A percentile compares a stretch with the other conserved stretches of the same genome.
These are phyloP conservation scores for Ophioninae sp. DNA, from an alignment of 2,888 invertebrate species.

Conservation along the genomic window DNA sequence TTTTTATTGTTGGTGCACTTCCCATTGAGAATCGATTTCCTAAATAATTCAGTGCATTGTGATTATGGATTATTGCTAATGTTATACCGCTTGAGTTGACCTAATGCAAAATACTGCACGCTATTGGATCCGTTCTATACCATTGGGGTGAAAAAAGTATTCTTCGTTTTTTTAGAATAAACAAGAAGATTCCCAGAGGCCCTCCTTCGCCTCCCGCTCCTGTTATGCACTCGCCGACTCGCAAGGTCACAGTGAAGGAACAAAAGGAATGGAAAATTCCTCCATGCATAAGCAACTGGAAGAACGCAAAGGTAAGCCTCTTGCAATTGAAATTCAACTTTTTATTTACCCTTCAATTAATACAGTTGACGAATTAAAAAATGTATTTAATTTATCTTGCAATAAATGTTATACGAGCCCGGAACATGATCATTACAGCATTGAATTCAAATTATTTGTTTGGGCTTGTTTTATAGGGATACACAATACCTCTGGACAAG, in stretches of 20 bases:
- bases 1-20: too few relatives aligned
- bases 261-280: constrained; percentile 99
- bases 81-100: not conserved
- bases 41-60: not conserved
- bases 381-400: not conserved
- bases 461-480: constrained; percentile 83
- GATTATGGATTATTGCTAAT: not conserved
- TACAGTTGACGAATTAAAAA: not conserved
- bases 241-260: constrained; percentile 98
- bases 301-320: constrained; percentile 93
- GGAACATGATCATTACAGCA: too few relatives aligned
- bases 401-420: not conserved
- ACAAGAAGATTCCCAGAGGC: constrained; percentile 98
- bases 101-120: not conserved
- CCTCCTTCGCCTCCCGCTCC: constrained; percentile 99
- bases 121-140: too few relatives aligned
- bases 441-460: not conserved
- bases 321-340: not conserved
- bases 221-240: constrained; percentile 98
- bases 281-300: constrained; percentile 99
- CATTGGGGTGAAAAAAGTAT: not conserved
- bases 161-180: constrained; percentile 86
- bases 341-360: not conserved
- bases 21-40: too few relatives aligned
- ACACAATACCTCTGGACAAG: constrained; percentile 99